Base-by-base conservation (phyloP, 2,888 invertebrate genomes). In the Rhagophthalmus giganteus region DNA sequence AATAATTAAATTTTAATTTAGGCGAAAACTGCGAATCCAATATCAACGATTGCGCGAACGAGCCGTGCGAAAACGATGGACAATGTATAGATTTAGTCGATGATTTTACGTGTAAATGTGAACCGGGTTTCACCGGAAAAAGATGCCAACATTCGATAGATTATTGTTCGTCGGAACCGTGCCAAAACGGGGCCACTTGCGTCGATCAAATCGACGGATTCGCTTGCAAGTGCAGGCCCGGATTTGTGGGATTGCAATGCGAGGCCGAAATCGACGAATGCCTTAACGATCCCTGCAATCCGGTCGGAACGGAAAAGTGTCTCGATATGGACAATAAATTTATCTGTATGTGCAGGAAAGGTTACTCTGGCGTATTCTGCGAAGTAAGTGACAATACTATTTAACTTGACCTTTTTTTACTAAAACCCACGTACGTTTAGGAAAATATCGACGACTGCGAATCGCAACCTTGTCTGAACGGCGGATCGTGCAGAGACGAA, bases 211-310 rank as follows among this genome's bases (percentile, higher is more conserved):
- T 92, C 11, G 94, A 94, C 68, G 92, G 93, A 13, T 98, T 96
- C 71, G 78, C 82, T 20, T 98, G 98, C 74, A 90, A 89, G 72
- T 98, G 98, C 69, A 82, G 94, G 48, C 93, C 94, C 8, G 96
- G 95, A 20, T 97, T 84, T 69, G 87, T 93, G 25, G 93, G 94
- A 0, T 76, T 93, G n/a, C 92, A 93, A 68, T 94, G 95, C 69
- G 94, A 95, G 75, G 92, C 93, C 8, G 92, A 89, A 68, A 89
- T 94, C 53, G 92, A 95, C 67, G 94, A 94, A 74, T 95, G 95
- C 67, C 76, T 92, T 39, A 90, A 87, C 59, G 93, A 93, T 70
- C 94, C 94, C 7, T 95, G 94, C 75, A 91, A 87, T 67, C 86
- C 92, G 0, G 83, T 88, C 34, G 96, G 96, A 45, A 94, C 95